These are phyloP conservation scores for Dendrolimus punctatus DNA, from an alignment of 1,140 invertebrate species.

Conservation along the genomic window DNA sequence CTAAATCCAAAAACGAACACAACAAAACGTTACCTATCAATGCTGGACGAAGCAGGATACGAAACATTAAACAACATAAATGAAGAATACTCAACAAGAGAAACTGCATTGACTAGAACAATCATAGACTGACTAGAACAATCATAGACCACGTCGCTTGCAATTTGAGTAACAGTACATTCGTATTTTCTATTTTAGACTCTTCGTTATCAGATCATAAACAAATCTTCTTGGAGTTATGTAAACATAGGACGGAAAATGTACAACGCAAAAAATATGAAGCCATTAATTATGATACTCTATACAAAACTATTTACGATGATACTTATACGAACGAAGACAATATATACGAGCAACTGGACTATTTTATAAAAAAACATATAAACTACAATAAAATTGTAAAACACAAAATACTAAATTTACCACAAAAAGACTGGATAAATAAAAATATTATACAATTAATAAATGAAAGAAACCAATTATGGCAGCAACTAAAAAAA, in stretches of 20 bases:
- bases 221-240: slow-evolving; percentile 18
- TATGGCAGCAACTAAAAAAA: slow-evolving; percentile 13
- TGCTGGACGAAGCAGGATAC: not conserved
- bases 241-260: slow-evolving; percentile 1
- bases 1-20: not conserved
- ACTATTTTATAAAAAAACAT: slow-evolving; percentile 8
- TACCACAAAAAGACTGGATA: slow-evolving; percentile 25
- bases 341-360: slow-evolving; percentile 8
- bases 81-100: not conserved
- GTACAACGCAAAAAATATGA: slow-evolving; percentile 9
- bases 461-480: slow-evolving; percentile 12
- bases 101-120: slow-evolving; percentile 4
- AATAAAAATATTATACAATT: slow-evolving; percentile 20
- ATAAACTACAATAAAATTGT: slow-evolving; percentile 11
- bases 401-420: slow-evolving; percentile 21
- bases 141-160: slow-evolving; percentile 2
- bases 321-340: slow-evolving; percentile 5
- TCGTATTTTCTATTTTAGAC: slow-evolving; percentile 16
- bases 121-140: no score
- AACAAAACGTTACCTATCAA: not conserved
- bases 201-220: slow-evolving; percentile 24
- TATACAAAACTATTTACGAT: slow-evolving; percentile 2
- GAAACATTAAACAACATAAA: slow-evolving; percentile 4
- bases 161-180: slow-evolving; percentile 4
- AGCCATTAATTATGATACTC: slow-evolving; percentile 14